Base-by-base conservation (phyloP, 2,888 invertebrate genomes). In the Eristalis pertinax region DNA sequence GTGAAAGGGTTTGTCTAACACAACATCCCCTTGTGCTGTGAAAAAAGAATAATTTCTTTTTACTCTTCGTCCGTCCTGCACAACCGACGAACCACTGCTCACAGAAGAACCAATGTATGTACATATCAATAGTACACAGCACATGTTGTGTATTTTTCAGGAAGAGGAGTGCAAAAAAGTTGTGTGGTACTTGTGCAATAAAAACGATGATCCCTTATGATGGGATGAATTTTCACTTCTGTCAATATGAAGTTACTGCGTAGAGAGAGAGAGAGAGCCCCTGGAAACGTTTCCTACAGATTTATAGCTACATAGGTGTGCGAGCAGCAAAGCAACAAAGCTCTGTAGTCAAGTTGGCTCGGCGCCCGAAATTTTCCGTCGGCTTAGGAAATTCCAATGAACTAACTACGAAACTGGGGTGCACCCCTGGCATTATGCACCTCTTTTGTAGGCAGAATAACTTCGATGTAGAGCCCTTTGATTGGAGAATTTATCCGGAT, bases 171-270 rank as follows among this genome's bases (percentile, higher is more conserved):
- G 19, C 24, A 38, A 68, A 13, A 32, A 41, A 32, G 24, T 7
- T 35, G 32, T 19, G 56, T 58, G 35, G 32, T 10, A 32, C 29
- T 77, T 77, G 43, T 22, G 62, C 68, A 63, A 74, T 74, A 73
- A 68, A 79, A 80, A 80, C 68, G 63, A 74, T 80, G 80, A 80
- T 80, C 80, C 80, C 73, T 80, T 22, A 38, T 43, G 62, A 80
- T 68, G 63, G 73, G 62, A 80, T 74, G 80, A 74, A 80, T 74
- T 80, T 80, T 80, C 62, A 80, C 68, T 80, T 80, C 63, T 68
- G 67, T 80, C 80, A 80, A 74, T 80, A 80, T 72, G 60, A 72
- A 19, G 77, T 26, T 70, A 19, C 24, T 13, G n/a, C 43, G 65
- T 60, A 24, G 5, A 58, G 63, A 19, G 50, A 19, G 26, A 1